Evolutionary conservation across 1,140 invertebrate genomes (phyloP).

Genomic region (Watersipora subatra): DNA sequence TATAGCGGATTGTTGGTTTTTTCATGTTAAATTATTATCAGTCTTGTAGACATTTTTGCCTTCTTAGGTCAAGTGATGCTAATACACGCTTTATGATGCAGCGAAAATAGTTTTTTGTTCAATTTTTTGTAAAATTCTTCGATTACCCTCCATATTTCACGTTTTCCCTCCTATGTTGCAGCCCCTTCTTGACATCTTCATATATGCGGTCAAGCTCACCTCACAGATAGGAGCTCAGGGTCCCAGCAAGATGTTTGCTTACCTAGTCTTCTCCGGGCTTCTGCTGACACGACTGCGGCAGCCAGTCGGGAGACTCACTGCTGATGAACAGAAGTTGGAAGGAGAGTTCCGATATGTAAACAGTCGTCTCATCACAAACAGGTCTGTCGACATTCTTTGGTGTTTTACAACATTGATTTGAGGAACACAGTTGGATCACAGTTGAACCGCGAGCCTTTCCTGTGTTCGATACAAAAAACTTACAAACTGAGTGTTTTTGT

Average conservation of each 20-base stretch:
- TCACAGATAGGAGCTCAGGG: constrained; percentile 70
- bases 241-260: constrained; percentile 68
- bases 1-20: too few species aligned
- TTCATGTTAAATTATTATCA: too few species aligned
- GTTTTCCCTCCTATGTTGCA: too few species aligned
- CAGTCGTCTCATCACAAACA: constrained; percentile 86
- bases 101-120: too few species aligned
- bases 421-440: too few species aligned
- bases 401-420: neutral
- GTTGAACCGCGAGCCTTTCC: neutral
- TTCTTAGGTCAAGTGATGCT: too few species aligned
- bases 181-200: constrained; percentile 79
- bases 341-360: constrained; percentile 95
- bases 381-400: constrained; percentile 21
- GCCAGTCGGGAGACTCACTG: constrained; percentile 75
- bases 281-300: constrained; percentile 50
- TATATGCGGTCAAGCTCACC: constrained; percentile 82
- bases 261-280: constrained; percentile 67
- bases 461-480: too few species aligned
- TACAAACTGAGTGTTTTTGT: too few species aligned
- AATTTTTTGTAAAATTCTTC: too few species aligned
- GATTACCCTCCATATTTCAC: too few species aligned
- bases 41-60: too few species aligned
- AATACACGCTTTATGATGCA: too few species aligned
- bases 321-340: constrained; percentile 86